Evolutionary conservation across 2,797 vertebrate genomes (phyloP), one percentile per base, ranked within the genome.

Genomic region (Mus minutoides): DNA sequence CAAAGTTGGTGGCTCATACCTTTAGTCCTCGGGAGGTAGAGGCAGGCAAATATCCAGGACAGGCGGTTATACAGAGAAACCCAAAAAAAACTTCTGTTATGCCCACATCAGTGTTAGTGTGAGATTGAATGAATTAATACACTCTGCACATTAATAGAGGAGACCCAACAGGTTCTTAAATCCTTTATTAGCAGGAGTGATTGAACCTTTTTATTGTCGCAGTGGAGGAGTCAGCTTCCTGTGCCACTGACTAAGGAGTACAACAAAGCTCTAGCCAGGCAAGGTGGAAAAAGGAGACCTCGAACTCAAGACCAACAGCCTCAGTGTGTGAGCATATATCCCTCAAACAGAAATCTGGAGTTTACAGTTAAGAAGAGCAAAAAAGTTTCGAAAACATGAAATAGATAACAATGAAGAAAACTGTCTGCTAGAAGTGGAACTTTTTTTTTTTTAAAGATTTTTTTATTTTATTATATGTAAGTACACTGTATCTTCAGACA

Each of bases 121-220:
- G 56, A 49, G 56, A 90, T 73, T 92, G 92, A 94, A 54, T 87
- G 24, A 84, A 56, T 6, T 37, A 34, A 94, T 83, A 64, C 31
- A 92, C 11, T 67, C 2, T 76, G 40, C 40, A 62, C 82, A 82
- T n/a, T 64, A 83, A 40, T 76, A 75, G 26, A 89, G 60, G 14
- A 92, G 58, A 34, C 26, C 26, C 64, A 71, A 88, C 29, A 88
- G n/a, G 46, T 46, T 91, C 87, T 88, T 58, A 88, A 16, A 40
- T 90, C 49, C 46, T 83, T 64, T 82, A 94, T 60, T 54, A 67
- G 13, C 71, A 87, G 56, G 56, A 21, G 12, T 11, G 40, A 69
- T 12, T 22, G 5, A 84, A 31, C 60, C 60, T 84, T 34, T 46
- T 84, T 22, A 46, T 49, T 64, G 31, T 88, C 58, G 85, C 52